Percentiles rank a stretch among this genome's conserved stretches.
These are phyloP conservation scores for Pampus argenteus DNA, from an alignment of 2,797 vertebrate genomes.

Conservation along the genomic window DNA sequence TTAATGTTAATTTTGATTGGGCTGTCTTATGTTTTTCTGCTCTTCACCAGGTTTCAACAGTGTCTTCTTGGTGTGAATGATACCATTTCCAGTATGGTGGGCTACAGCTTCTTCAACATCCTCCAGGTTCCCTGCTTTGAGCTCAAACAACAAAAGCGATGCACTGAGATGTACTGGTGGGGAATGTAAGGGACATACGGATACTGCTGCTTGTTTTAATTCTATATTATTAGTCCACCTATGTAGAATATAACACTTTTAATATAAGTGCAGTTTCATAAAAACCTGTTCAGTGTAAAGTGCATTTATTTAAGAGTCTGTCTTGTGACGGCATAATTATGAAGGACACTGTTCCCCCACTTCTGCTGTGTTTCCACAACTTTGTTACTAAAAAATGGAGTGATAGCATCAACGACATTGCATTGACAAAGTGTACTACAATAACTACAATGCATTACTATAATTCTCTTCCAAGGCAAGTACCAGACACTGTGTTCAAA, in stretches of 20 bases:
- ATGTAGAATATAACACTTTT: not conserved
- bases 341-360: constrained; percentile 12
- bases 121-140: constrained; percentile 89
- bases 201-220: not conserved
- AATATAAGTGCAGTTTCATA: not conserved
- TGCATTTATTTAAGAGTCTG: not conserved
- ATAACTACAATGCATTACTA: constrained; percentile 16
- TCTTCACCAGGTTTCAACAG: constrained; percentile 84
- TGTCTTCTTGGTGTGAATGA: constrained; percentile 87
- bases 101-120: constrained; percentile 90
- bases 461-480: constrained; percentile 11
- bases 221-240: constrained; percentile 1
- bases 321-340: constrained; percentile 38
- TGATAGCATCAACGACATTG: not conserved
- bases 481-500: constrained; percentile 10
- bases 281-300: constrained; percentile 10
- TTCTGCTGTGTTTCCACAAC: constrained; percentile 17
- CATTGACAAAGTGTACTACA: not conserved
- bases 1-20: constrained; percentile 1
- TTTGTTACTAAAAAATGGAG: not conserved
- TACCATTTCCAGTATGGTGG: constrained; percentile 88
- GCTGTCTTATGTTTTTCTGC: not conserved
- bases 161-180: constrained; percentile 88
- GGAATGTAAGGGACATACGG: constrained; percentile 83
- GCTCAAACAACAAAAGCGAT: constrained; percentile 82